A percentile compares a stretch with the other conserved stretches of the same genome.
phyloP scores from a whole-genome alignment of 2,113 vertebrate species.

The Oostethus manadensis region DNA sequence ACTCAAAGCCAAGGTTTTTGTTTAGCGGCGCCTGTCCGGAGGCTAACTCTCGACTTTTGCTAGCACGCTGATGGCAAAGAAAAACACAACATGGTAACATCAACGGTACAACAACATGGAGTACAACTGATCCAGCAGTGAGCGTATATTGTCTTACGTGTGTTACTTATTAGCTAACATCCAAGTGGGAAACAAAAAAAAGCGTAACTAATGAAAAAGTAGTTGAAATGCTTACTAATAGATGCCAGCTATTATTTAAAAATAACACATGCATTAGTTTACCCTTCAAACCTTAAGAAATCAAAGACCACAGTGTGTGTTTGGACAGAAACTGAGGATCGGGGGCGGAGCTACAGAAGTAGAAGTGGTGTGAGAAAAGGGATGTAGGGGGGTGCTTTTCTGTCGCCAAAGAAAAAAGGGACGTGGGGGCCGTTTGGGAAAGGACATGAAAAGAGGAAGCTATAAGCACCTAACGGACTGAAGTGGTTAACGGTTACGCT shows the following conservation, averaged over 20 bases:
- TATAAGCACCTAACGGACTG: too few species aligned
- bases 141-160: slow-evolving; percentile 81
- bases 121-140: slow-evolving; percentile 99
- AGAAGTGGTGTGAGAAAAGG: not conserved
- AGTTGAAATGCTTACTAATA: slow-evolving; percentile 93
- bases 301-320: not conserved
- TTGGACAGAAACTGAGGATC: not conserved
- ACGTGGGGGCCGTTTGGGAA: not conserved
- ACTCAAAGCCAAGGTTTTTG: not conserved
- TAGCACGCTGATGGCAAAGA: slow-evolving; percentile 76
- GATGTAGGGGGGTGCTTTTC: not conserved
- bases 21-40: slow-evolving; percentile 74
- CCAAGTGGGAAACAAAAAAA: slow-evolving; percentile 62
- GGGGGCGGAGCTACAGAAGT: not conserved
- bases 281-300: slow-evolving; percentile 74
- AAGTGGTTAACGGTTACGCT: too few species aligned
- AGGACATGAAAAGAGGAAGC: not conserved
- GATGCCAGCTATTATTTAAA: slow-evolving; percentile 95
- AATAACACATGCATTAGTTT: slow-evolving; percentile 80
- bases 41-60: slow-evolving; percentile 65
- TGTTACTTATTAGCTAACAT: slow-evolving; percentile 81
- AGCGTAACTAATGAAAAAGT: slow-evolving; percentile 74
- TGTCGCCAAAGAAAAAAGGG: too few species aligned
- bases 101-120: slow-evolving; percentile 69
- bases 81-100: slow-evolving; percentile 50